A percentile compares a stretch with the other conserved stretches of the same genome.
These are phyloP conservation scores for Aotus griseimembra DNA, from an alignment of 2,797 vertebrate species.

Conservation along the genomic window DNA sequence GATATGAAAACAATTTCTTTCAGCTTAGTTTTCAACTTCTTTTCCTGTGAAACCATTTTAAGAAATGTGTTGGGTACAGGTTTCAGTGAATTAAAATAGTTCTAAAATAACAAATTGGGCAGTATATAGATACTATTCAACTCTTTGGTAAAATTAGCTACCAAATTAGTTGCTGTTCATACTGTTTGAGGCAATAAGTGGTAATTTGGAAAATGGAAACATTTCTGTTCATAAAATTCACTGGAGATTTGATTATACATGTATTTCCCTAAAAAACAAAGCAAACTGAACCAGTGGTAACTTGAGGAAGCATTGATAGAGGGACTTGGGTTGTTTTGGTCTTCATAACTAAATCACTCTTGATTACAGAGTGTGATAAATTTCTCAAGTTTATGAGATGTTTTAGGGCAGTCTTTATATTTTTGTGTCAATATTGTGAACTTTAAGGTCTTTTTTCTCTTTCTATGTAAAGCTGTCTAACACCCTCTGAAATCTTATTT, in stretches of 20 bases:
- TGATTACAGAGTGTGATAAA: constrained; percentile 2
- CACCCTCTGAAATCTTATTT: background rate
- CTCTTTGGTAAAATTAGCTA: constrained; percentile 5
- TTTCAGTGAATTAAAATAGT: constrained; percentile 36
- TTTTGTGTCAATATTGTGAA: background rate
- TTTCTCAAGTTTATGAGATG: constrained; percentile 16
- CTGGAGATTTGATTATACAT: background rate
- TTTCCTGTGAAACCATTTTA: constrained; percentile 20
- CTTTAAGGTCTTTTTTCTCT: background rate
- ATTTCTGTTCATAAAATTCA: constrained; percentile 1
- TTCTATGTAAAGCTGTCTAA: background rate
- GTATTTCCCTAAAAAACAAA: background rate
- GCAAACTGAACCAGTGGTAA: background rate
- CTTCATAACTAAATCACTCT: background rate
- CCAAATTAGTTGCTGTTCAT: background rate
- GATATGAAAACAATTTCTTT: constrained; percentile 19
- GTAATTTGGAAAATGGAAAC: constrained; percentile 22
- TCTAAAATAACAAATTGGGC: constrained; percentile 1
- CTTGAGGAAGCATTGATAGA: background rate
- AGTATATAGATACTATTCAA: background rate
- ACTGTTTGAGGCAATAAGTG: background rate
- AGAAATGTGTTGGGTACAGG: background rate
- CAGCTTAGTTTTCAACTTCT: background rate
- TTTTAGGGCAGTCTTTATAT: background rate
- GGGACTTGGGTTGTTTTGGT: background rate